phyloP scores from a whole-genome alignment of 1,140 invertebrate species.

The Cotesia glomerata region DNA sequence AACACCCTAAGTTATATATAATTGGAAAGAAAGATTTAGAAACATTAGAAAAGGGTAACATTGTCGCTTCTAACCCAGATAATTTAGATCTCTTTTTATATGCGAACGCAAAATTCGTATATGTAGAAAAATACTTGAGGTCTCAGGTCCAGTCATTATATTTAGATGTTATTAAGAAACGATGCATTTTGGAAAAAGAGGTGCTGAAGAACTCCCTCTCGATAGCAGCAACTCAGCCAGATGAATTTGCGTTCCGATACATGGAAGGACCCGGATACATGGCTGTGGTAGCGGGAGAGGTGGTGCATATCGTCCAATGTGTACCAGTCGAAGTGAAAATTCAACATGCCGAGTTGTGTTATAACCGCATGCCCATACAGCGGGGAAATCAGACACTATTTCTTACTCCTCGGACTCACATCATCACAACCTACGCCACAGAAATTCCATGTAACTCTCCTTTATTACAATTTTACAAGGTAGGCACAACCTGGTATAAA shows the following conservation, averaged over 20 bases:
- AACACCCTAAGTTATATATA: conserved; percentile 39
- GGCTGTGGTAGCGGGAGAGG: conserved; percentile 24
- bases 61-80: conserved; percentile 2
- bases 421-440: conserved; percentile 23
- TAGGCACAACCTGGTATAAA: conserved; percentile 17
- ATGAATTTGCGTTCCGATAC: conserved; percentile 9
- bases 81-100: conserved; percentile 35
- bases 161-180: not conserved
- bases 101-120: conserved; percentile 30
- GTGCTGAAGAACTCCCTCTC: no score
- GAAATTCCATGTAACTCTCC: conserved; percentile 23
- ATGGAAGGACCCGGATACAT: conserved; percentile 34
- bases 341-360: conserved; percentile 24
- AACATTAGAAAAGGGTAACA: conserved; percentile 25
- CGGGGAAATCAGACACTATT: conserved; percentile 8
- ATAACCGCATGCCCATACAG: conserved; percentile 27
- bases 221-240: no score
- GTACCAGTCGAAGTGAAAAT: conserved; percentile 23
- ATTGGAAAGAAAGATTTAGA: conserved; percentile 13
- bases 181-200: conserved; percentile 16
- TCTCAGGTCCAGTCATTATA: conserved; percentile 19
- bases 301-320: conserved; percentile 27
- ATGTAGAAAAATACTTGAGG: conserved; percentile 22
- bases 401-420: conserved; percentile 27
- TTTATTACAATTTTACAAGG: conserved; percentile 17